Base-by-base conservation (phyloP, 1,140 invertebrate species). In the Camponotus pennsylvanicus region DNA sequence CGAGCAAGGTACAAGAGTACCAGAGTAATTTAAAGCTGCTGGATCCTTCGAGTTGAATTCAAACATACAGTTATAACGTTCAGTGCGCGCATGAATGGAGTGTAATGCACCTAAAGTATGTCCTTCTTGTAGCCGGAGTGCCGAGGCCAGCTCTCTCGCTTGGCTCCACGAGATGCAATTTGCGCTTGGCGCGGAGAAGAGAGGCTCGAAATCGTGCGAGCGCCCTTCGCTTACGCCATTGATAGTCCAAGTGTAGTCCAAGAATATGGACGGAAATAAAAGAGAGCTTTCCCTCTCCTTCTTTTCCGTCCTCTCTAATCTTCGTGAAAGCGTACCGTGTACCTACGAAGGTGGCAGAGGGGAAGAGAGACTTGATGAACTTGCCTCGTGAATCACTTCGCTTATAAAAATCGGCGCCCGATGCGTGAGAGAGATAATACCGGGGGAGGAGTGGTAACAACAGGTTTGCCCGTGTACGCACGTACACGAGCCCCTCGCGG, bases 341-440 rank as follows among this genome's bases (percentile, higher is more conserved):
- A 73, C 76, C 82, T 76, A 67, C 82, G 88, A 83, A 80, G 75
- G 63, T 88, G 27, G 27, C 27, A 27, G 27, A 87, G 87, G 75
- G 88, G 86, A 21, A 21, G 67, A 59, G 77, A 84, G 92, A 92
- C 92, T 92, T 92, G 93, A 93, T 92, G 93, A 94, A 93, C 91
- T 93, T 93, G 92, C 91, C 93, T 93, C 93, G 93, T 93, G 93
- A 93, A 93, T 93, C 93, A 93, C 89, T 91, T 90, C 85, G 83
- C 88, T 86, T 91, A 89, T 88, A 94, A 94, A 94, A 94, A 94
- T 94, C 86, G 89, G 88, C 90, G 92, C 86, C 79, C 90, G 93
- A 94, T 93, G 92, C 92, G 91, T 82, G 89, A 92, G 88, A 89
- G 90, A 93, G 93, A 93, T 93, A 94, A 93, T 92, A 89, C 85